These are phyloP conservation scores for Drosophila seguyi DNA, from an alignment of 1,140 invertebrate species.

Conservation along the genomic window DNA sequence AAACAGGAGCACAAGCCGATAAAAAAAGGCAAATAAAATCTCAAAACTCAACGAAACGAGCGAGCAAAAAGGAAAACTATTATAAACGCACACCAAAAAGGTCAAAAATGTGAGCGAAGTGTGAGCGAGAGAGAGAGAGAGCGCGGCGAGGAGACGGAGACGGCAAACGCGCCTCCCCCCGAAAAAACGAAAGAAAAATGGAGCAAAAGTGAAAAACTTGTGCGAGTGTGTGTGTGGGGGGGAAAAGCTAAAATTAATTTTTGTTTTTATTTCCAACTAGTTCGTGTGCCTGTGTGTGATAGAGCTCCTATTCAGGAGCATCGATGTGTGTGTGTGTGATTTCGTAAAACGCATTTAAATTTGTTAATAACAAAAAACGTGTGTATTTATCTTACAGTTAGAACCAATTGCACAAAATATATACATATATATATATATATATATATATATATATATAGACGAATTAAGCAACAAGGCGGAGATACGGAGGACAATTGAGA, in stretches of 20 bases:
- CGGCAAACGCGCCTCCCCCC: conserved; percentile 25
- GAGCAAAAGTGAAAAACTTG: conserved; percentile 76
- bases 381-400: conserved; percentile 47
- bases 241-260: conserved; percentile 82
- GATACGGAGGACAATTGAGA: conserved; percentile 25
- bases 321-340: conserved; percentile 35
- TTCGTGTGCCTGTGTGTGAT: conserved; percentile 22
- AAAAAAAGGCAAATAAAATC: conserved; percentile 27
- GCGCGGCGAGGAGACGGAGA: conserved; percentile 23
- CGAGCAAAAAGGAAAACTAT: conserved; percentile 48
- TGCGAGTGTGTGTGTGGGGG: conserved; percentile 36
- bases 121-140: conserved; percentile 6
- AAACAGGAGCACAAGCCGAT: neutral
- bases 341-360: conserved; percentile 76
- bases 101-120: conserved; percentile 46
- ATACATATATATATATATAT: conserved; percentile 32
- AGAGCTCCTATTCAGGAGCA: conserved; percentile 4
- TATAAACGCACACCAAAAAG: conserved; percentile 48
- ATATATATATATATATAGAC: conserved; percentile 14
- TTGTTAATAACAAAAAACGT: conserved; percentile 38
- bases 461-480: conserved; percentile 32
- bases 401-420: conserved; percentile 64
- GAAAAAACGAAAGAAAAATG: conserved; percentile 64
- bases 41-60: conserved; percentile 21
- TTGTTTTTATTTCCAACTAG: conserved; percentile 75